Percentiles rank a stretch among this genome's conserved stretches.
Evolutionary conservation across 2,113 vertebrate genomes (phyloP).

Genomic region (Girardinichthys multiradiatus): DNA sequence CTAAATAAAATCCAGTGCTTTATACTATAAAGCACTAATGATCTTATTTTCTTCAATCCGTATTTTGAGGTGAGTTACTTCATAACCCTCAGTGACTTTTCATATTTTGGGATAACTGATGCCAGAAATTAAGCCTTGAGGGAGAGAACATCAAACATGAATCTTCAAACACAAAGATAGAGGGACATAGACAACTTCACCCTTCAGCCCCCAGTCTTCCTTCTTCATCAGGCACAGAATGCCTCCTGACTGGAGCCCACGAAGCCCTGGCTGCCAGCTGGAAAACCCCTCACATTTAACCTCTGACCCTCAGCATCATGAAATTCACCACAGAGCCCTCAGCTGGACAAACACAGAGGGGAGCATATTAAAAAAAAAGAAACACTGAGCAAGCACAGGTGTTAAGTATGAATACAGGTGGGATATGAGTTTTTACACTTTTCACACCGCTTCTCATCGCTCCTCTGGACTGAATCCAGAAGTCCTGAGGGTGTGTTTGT

Average conservation of each 20-base stretch:
- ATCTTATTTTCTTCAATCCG: not conserved
- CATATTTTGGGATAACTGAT: not conserved
- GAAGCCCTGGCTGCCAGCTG: conserved; percentile 81
- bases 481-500: conserved; percentile 12
- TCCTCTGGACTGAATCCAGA: conserved; percentile 3
- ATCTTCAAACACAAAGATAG: conserved; percentile 29
- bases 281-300: conserved; percentile 77
- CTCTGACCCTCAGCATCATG: conserved; percentile 57
- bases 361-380: conserved; percentile 41
- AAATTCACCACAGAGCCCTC: conserved; percentile 62
- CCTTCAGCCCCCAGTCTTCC: conserved; percentile 25
- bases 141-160: conserved; percentile 47
- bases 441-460: not conserved
- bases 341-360: conserved; percentile 42
- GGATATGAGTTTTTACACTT: conserved; percentile 32
- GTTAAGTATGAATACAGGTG: conserved; percentile 61
- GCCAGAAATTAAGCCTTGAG: conserved; percentile 5
- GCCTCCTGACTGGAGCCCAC: conserved; percentile 73
- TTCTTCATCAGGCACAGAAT: conserved; percentile 67
- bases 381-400: conserved; percentile 37
- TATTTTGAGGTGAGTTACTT: not conserved
- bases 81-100: not conserved
- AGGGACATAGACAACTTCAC: conserved; percentile 27
- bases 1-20: not conserved
- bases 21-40: not conserved